These are phyloP conservation scores for Lophotriccus pileatus DNA, from an alignment of 2,797 vertebrate species.

Conservation along the genomic window DNA sequence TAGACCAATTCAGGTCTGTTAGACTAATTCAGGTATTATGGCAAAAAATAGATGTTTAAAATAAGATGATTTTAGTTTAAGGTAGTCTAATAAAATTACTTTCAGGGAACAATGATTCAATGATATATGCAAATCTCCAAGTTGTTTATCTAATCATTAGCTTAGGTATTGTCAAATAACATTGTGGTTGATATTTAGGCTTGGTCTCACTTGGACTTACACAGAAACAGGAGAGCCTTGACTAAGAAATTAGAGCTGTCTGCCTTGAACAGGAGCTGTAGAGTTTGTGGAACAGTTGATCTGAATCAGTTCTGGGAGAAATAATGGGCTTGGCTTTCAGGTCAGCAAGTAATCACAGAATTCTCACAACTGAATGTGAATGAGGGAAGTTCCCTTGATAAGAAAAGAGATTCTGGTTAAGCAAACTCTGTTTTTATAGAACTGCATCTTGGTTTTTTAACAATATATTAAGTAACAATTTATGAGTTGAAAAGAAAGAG, in stretches of 20 bases:
- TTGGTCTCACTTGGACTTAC: neutral
- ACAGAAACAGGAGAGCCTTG: neutral
- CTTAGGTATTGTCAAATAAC: neutral
- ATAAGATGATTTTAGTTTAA: neutral
- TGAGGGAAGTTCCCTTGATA: neutral
- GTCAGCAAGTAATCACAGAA: neutral
- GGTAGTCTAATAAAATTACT: neutral
- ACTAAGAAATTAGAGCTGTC: neutral
- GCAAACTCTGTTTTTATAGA: neutral
- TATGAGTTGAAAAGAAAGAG: neutral
- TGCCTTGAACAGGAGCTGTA: neutral
- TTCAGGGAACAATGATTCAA: neutral
- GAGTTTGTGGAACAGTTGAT: neutral
- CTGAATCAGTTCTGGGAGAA: neutral
- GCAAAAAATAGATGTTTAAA: neutral
- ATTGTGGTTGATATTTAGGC: neutral
- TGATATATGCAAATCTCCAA: neutral
- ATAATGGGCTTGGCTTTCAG: neutral
- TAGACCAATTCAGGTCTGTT: too few species aligned
- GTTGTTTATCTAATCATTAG: neutral
- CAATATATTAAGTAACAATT: neutral
- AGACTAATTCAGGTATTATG: neutral
- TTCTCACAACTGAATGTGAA: neutral
- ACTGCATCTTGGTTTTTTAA: neutral
- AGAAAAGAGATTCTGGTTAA: neutral